Evolutionary conservation across 2,797 vertebrate genomes (phyloP), one percentile per base, ranked within the genome.

Genomic region (Mico argentatus): DNA sequence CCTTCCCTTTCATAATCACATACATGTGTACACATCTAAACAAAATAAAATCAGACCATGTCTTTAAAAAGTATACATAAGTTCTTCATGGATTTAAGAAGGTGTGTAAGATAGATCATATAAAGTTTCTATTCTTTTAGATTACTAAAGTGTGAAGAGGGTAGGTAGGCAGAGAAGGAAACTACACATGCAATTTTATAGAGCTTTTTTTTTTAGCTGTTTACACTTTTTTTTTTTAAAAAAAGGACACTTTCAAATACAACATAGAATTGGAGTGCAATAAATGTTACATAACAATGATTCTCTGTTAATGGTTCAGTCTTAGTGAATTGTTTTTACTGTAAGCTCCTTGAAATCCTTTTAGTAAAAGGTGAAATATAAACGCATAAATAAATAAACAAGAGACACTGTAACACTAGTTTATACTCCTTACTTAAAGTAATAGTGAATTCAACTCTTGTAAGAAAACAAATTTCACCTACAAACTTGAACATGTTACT

Each of bases 341-440:
- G 6, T 15, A 85, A 77, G 8, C 12, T 55, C 50, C 17, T 95
- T 77, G 15, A 93, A 96, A 83, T 48, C 2, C 15, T 90, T 52
- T 95, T 72, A 94, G 27, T 13, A 93, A 93, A 96, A 27, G 13
- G 27, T 88, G 12, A 73, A 84, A 79, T 86, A 85, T 79, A 90
- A 91, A 70, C 84, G 9, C 15, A 86, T 36, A 91, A 90, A 30
- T 67, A 92, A 92, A 52, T 52, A 88, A 94, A n/a, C 12, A 88
- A 88, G 24, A 84, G 88, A 67, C 27, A 88, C 4, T 13, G 36
- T 59, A 96, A 80, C 24, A 59, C 1, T 64, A 17, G 8, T 36
- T 90, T 90, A 55, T 86, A 67, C 39, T 79, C 50, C 5, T 77
- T 76, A 48, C 86, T 46, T 57, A 93, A 92, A 93, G 12, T 81